A percentile compares a stretch with the other conserved stretches of the same genome.
Evolutionary conservation across 2,888 invertebrate species (phyloP).

Genomic region (Phortica magna): DNA sequence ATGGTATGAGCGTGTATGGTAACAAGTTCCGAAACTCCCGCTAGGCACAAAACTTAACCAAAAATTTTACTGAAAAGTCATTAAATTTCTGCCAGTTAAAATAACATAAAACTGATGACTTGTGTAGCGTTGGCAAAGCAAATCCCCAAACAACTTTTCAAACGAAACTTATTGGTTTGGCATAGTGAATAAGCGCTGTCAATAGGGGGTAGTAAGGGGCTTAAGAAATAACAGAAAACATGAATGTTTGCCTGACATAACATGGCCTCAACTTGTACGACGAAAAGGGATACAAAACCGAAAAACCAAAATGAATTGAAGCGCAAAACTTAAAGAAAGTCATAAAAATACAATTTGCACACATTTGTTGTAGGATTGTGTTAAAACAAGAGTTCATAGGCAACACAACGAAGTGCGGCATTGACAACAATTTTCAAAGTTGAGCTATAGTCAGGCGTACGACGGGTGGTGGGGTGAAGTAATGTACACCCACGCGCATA

Average conservation of each 20-base stretch:
- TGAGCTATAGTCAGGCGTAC: no score
- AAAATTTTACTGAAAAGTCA: constrained; percentile 43
- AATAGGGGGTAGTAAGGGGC: neutral
- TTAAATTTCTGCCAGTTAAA: constrained; percentile 61
- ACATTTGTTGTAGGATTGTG: neutral
- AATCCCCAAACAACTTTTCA: constrained; percentile 32
- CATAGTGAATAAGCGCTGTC: neutral
- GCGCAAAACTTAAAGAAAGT: constrained; percentile 1
- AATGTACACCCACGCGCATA: constrained; percentile 48
- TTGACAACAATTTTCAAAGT: neutral
- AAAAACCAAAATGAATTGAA: neutral
- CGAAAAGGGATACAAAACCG: neutral
- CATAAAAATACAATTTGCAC: constrained; percentile 3
- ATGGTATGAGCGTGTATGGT: neutral
- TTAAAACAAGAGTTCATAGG: neutral
- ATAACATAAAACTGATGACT: constrained; percentile 57
- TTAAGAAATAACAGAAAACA: neutral
- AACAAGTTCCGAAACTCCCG: neutral
- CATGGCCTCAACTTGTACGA: constrained; percentile 15
- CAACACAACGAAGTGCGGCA: neutral
- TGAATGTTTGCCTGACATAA: constrained; percentile 4
- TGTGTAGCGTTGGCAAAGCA: constrained; percentile 41
- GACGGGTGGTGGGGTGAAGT: no score
- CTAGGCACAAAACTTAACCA: constrained; percentile 31
- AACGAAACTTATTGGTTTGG: neutral